These are phyloP conservation scores for Phenacoccus solenopsis DNA, from an alignment of 1,140 invertebrate genomes.

Conservation along the genomic window DNA sequence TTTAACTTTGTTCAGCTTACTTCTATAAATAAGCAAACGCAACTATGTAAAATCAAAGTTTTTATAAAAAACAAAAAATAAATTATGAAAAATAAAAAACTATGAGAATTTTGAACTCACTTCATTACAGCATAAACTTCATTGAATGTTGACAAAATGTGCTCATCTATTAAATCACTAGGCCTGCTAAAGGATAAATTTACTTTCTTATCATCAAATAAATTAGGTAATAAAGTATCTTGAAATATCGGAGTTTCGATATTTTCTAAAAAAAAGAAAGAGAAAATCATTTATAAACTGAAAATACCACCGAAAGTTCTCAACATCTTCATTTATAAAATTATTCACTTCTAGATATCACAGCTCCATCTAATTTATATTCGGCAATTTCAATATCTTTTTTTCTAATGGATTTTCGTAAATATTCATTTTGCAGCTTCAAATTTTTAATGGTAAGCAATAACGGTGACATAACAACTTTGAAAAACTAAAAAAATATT, in stretches of 20 bases:
- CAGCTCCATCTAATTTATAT: constrained; percentile 1
- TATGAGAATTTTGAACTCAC: background rate
- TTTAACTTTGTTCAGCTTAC: no score
- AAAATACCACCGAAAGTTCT: no score
- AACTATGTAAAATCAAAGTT: no score
- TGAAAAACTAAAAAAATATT: background rate
- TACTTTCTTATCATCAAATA: background rate
- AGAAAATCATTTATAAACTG: no score
- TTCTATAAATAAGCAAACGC: no score
- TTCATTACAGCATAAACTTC: background rate
- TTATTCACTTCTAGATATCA: background rate
- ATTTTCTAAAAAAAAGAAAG: background rate
- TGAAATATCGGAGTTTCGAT: background rate
- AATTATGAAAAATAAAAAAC: background rate
- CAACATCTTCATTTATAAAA: background rate
- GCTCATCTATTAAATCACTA: background rate
- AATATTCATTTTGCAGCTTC: background rate
- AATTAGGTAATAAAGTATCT: background rate
- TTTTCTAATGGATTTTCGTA: background rate
- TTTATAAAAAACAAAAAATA: no score
- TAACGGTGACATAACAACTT: background rate
- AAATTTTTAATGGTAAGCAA: background rate
- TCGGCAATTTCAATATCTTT: constrained; percentile 7
- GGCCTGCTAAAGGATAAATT: background rate
- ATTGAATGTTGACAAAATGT: background rate